Base-by-base conservation (phyloP, 1,140 invertebrate genomes). In the Drosophila neocordata region DNA sequence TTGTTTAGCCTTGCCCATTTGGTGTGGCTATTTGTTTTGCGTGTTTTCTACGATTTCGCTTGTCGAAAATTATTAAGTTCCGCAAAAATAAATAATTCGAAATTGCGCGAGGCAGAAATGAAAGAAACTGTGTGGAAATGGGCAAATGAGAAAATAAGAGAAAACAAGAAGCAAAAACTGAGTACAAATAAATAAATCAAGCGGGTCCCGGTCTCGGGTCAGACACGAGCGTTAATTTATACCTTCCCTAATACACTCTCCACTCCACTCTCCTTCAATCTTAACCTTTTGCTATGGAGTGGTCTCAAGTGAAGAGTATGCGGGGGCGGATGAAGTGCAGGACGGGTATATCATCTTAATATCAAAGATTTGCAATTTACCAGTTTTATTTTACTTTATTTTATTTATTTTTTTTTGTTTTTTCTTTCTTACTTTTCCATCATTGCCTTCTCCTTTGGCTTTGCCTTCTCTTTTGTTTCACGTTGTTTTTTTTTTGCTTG, bases 31-130 rank as follows among this genome's bases (percentile, higher is more conserved):
- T 37, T 31, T 51, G 11, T 13, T 37, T 24, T 62, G 41, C 48
- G 60, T 62, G 31, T 27, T 52, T 52, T 62, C 38, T 48, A 31
- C 24, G 41, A 48, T 62, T 34, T 48, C 44, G 44, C 53, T 34
- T 52, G 61, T 53, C 52, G 55, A 65, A 58, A 48, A 65, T 65
- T 65, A 65, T 65, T 65, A 65, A 65, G 64, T 65, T 65, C 38
- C 38, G 64, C 37, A 65, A 65, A 48, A 65, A 65, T 65, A 65
- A 65, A 65, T 65, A 65, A 65, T 65, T 48, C 20, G 24, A 58
- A 58, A 37, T 55, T 64, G 31, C 31, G n/a, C 44, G 31, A 37
- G 15, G 51, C 59, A 60, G 22, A 13, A 59, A 60, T 20, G 35
- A 60, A 34, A 60, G 6, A 6, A 60, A 41, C 4, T 6, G 18